Conservation (phyloP, 2,113 vertebrate species). For the Mirounga angustirostris region DNA sequence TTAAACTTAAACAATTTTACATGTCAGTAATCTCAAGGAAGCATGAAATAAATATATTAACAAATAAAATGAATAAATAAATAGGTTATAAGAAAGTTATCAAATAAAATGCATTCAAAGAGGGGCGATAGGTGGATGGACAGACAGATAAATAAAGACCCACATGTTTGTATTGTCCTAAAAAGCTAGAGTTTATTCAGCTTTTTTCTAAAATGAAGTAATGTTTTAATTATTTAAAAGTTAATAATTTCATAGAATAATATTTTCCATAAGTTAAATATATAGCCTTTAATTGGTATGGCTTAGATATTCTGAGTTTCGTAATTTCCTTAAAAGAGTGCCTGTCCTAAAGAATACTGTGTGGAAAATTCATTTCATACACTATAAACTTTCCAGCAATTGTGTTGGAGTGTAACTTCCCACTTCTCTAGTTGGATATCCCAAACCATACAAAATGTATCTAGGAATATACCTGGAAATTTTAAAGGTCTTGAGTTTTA, state of each 20-base stretch:
- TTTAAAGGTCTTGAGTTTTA: not conserved
- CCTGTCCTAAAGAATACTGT: not conserved
- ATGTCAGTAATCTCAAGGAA: not conserved
- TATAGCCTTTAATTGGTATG: not conserved
- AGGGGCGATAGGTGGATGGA: not conserved
- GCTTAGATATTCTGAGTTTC: not conserved
- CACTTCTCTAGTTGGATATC: not conserved
- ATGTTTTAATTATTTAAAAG: not conserved
- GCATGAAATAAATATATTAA: not conserved
- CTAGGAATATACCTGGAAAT: not conserved
- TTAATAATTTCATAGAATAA: not conserved
- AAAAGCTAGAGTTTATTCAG: not conserved
- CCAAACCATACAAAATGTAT: not conserved
- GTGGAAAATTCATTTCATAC: not conserved
- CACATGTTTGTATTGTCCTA: not conserved
- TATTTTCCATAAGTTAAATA: not conserved
- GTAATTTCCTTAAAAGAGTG: not conserved
- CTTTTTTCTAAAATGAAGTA: not conserved
- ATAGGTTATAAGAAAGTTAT: not conserved
- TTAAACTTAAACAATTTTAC: not conserved
- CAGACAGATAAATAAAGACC: not conserved
- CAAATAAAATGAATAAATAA: not conserved
- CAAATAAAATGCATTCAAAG: not conserved
- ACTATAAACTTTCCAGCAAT: not conserved
- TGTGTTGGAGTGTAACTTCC: not conserved